Evolutionary conservation across 2,113 vertebrate genomes (phyloP).

Genomic region (Clarias macrocephalus): DNA sequence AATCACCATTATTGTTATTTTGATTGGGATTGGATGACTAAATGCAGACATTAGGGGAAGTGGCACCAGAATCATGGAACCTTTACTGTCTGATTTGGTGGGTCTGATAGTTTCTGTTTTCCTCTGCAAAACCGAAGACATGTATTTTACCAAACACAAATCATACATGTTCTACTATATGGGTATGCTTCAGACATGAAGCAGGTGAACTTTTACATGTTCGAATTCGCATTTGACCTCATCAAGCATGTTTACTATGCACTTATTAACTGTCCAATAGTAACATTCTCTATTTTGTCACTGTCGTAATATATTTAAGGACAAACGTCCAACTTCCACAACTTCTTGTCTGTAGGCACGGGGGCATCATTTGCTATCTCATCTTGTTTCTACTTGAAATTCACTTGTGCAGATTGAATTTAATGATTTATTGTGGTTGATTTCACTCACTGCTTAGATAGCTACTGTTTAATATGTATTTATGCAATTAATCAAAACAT

Average conservation of each 20-base stretch:
- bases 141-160: neutral
- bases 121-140: neutral
- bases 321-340: neutral
- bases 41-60: conserved; percentile 55
- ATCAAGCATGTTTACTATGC: neutral
- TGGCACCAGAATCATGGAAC: conserved; percentile 27
- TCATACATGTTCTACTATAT: neutral
- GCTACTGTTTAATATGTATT: conserved; percentile 79
- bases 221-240: neutral
- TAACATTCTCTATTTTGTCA: neutral
- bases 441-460: conserved; percentile 59
- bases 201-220: neutral
- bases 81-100: conserved; percentile 45
- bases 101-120: conserved; percentile 2
- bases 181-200: neutral
- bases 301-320: neutral
- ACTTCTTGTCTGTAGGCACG: neutral
- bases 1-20: conserved; percentile 58
- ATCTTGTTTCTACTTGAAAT: conserved; percentile 43
- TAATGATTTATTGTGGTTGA: conserved; percentile 53
- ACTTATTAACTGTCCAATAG: neutral
- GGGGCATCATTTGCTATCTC: conserved; percentile 33
- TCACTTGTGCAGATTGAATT: conserved; percentile 52
- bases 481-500: conserved; percentile 74
- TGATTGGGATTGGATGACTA: conserved; percentile 54